phyloP scores from a whole-genome alignment of 2,888 invertebrate species.

The Branchipolynoe longqiensis region DNA sequence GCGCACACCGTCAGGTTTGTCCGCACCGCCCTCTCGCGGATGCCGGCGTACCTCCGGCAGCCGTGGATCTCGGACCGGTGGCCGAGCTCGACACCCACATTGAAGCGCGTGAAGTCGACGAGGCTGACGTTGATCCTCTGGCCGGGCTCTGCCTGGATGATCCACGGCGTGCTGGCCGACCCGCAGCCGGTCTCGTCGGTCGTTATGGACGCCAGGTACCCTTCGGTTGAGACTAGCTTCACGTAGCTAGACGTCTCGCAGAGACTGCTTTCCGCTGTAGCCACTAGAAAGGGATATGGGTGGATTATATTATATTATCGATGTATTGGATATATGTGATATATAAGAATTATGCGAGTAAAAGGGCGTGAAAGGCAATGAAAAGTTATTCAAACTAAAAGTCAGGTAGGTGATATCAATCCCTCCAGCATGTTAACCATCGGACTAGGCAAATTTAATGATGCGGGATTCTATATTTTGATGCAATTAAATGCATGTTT shows the following conservation, averaged over 20 bases:
- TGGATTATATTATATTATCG: too few species aligned
- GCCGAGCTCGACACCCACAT: constrained; percentile 31
- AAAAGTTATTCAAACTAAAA: too few species aligned
- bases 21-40: constrained; percentile 43
- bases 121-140: constrained; percentile 57
- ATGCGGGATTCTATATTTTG: too few species aligned
- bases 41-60: constrained; percentile 42
- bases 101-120: constrained; percentile 44
- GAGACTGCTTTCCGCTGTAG: constrained; percentile 47
- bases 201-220: constrained; percentile 46
- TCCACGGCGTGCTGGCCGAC: constrained; percentile 53
- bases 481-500: too few species aligned
- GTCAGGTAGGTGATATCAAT: too few species aligned
- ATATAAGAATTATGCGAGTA: too few species aligned
- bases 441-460: too few species aligned
- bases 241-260: constrained; percentile 57
- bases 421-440: too few species aligned
- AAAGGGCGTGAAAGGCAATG: too few species aligned
- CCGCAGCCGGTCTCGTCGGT: constrained; percentile 57
- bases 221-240: constrained; percentile 54
- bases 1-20: constrained; percentile 34
- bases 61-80: constrained; percentile 46
- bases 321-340: too few species aligned
- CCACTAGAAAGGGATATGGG: constrained; percentile 15
- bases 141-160: constrained; percentile 59